Evolutionary conservation across 1,140 invertebrate genomes (phyloP).

Genomic region (Phortica variegata): DNA sequence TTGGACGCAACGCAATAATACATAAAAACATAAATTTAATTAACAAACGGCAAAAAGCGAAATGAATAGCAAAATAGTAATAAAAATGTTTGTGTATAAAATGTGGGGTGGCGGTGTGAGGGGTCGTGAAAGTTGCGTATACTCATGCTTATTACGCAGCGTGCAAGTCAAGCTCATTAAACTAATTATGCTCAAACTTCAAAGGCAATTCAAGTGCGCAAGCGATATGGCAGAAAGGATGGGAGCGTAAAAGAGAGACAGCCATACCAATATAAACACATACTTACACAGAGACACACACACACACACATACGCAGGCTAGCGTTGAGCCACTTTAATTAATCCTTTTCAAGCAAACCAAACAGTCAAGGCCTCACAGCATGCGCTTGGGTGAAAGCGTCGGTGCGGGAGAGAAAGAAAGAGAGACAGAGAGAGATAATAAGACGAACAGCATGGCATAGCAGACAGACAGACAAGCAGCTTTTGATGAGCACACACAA

Average conservation of each 20-base stretch:
- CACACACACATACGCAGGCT: not conserved
- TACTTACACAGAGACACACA: not conserved
- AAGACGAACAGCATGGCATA: constrained; percentile 18
- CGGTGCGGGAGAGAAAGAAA: constrained; percentile 3
- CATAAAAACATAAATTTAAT: not conserved
- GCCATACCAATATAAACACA: not conserved
- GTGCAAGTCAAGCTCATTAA: constrained; percentile 46
- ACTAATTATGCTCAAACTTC: constrained; percentile 48
- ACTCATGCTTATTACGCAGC: no score
- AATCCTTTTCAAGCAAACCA: constrained; percentile 9
- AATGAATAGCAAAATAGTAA: not conserved
- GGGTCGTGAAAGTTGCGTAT: constrained; percentile 3
- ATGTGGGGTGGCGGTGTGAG: not conserved
- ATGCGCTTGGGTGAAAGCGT: constrained; percentile 1
- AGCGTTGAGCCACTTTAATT: constrained; percentile 8
- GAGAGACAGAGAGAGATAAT: not conserved
- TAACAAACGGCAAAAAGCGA: not conserved
- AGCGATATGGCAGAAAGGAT: not conserved
- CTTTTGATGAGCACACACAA: constrained; percentile 12
- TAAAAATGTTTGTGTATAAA: not conserved
- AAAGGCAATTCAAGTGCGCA: constrained; percentile 21
- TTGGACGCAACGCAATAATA: not conserved
- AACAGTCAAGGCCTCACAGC: not conserved
- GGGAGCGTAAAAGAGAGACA: not conserved
- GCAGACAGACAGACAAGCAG: constrained; percentile 14